Base-by-base conservation (phyloP, 1,140 invertebrate genomes). In the Piezodorus guildinii region DNA sequence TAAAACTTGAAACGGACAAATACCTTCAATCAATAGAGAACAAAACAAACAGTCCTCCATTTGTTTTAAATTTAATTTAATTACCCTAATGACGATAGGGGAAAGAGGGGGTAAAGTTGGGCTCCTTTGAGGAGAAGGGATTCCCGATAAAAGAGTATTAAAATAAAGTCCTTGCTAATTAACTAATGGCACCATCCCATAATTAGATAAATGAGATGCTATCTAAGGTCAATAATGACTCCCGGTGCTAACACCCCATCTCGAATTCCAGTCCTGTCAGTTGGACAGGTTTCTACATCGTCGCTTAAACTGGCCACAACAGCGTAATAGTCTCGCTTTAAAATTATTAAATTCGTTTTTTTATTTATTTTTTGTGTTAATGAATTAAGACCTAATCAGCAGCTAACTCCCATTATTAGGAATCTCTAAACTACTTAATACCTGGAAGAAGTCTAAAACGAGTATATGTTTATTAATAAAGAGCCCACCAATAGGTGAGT, bases 11-110 rank as follows among this genome's bases (percentile, higher is more conserved):
- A 21, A 5, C 17, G 1, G 46, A 49, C 46, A 49, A 49, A 49
- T 49, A 49, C n/a, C 46, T 16, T 56, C 52, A 56, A 56, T 56
- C 52, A 56, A 25, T 56, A 21, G 15, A 21, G 4, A 1, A 56
- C 23, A 25, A 56, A 56, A 23, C 52, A 21, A 56, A 56, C 52
- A 56, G 19, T 56, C 23, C 52, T 56, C 23, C 52, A 56, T 56
- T 56, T 56, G 52, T 56, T 56, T 56, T 56, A 56, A 56, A 56
- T 56, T 56, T 23, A 56, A 56, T 56, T 56, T 56, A 56, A 56
- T 56, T 56, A 56, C 52, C 52, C 52, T 56, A 56, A 56, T 56
- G 52, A 56, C 19, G 52, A 25, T 25, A 8, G 46, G 46, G 46
- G 19, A 10, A 15, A 23, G 51, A 5, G 51, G 51, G 21, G 51